A percentile compares a stretch with the other conserved stretches of the same genome.
Evolutionary conservation across 2,797 vertebrate species (phyloP).

Genomic region (Anomalospiza imberbis): DNA sequence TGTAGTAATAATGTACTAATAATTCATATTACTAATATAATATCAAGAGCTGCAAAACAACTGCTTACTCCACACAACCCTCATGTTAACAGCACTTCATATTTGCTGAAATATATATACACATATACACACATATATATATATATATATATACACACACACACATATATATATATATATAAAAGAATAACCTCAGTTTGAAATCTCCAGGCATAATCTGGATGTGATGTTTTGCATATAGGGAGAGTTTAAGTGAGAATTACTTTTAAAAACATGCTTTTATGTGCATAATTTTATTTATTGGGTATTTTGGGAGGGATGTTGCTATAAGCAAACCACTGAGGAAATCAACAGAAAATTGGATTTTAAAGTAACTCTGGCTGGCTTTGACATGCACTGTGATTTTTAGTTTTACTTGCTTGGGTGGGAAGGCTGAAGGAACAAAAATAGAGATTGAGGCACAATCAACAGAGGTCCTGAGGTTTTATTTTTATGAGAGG

Average conservation of each 20-base stretch:
- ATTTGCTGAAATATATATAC: not conserved
- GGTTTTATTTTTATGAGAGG: not conserved
- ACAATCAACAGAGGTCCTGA: not conserved
- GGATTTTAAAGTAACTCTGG: not conserved
- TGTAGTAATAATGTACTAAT: too few species aligned
- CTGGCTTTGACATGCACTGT: not conserved
- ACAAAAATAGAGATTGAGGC: not conserved
- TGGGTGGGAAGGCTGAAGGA: not conserved
- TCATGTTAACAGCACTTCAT: not conserved
- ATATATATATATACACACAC: too few species aligned
- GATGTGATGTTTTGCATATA: not conserved
- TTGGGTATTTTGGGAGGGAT: not conserved
- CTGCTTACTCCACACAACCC: not conserved
- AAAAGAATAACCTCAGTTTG: not conserved
- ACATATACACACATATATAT: too few species aligned
- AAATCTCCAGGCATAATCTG: not conserved
- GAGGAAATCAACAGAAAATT: not conserved
- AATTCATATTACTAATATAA: not conserved
- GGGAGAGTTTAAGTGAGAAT: not conserved
- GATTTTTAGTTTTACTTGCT: not conserved
- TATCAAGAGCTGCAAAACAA: not conserved
- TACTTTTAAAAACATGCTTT: not conserved
- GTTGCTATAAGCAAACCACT: not conserved
- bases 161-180: too few species aligned
- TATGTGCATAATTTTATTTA: not conserved